Conservation (phyloP, 2,113 vertebrate species). For the Crypturellus undulatus region DNA sequence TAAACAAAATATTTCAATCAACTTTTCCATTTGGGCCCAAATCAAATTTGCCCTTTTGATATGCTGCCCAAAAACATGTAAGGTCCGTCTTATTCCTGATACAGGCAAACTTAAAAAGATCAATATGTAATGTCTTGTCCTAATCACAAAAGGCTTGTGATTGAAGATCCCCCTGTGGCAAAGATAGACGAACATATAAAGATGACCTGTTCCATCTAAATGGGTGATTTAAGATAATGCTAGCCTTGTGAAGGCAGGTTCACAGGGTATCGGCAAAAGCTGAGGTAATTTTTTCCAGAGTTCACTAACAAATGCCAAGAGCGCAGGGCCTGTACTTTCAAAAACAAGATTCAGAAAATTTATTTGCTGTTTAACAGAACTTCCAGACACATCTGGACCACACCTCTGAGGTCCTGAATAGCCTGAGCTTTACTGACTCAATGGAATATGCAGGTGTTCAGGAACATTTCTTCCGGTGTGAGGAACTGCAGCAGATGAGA, state of each 20-base stretch:
- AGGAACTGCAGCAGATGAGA: neutral
- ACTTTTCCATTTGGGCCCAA: constrained; percentile 3
- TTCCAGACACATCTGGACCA: neutral
- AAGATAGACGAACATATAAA: neutral
- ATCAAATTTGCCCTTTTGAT: constrained; percentile 21
- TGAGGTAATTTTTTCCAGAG: constrained; percentile 35
- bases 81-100: neutral
- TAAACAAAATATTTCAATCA: neutral
- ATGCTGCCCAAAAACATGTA: neutral
- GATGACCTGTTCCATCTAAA: neutral
- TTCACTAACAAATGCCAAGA: constrained; percentile 1
- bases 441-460: neutral
- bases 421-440: neutral
- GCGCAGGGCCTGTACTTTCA: neutral
- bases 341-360: neutral
- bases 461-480: neutral
- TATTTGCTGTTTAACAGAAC: neutral
- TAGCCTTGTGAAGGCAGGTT: neutral
- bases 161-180: neutral
- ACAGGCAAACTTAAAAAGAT: neutral
- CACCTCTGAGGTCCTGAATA: neutral
- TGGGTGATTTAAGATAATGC: neutral
- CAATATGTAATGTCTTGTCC: neutral
- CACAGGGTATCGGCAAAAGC: neutral
- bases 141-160: neutral